These are phyloP conservation scores for Heliothis subflexa DNA, from an alignment of 1,140 invertebrate species.

Conservation along the genomic window DNA sequence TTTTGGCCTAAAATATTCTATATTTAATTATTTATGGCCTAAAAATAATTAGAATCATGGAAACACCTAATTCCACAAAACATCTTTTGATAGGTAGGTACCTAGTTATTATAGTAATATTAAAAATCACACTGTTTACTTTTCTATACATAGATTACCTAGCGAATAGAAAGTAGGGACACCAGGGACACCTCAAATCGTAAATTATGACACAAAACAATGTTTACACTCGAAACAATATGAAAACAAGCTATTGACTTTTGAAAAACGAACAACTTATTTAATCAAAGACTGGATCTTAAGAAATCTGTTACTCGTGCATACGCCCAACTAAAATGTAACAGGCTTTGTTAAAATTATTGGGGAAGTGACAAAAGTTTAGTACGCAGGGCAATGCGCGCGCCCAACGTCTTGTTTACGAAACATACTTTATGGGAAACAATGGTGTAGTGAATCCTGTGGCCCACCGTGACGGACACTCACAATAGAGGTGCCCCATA, in stretches of 20 bases:
- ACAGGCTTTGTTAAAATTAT: slow-evolving; percentile 55
- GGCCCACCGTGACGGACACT: slow-evolving; percentile 68
- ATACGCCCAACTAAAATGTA: slow-evolving; percentile 63
- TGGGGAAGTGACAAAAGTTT: slow-evolving; percentile 34
- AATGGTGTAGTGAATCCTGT: slow-evolving; percentile 62
- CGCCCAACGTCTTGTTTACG: slow-evolving; percentile 76
- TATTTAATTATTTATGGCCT: too few relatives aligned
- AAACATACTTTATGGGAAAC: slow-evolving; percentile 66
- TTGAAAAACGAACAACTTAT: slow-evolving; percentile 38
- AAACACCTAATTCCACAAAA: too few relatives aligned
- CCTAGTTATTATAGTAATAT: too few relatives aligned
- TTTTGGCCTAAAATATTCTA: too few relatives aligned
- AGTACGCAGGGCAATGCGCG: slow-evolving; percentile 59
- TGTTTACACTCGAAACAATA: slow-evolving; percentile 13
- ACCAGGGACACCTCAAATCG: background rate
- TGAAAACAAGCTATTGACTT: background rate
- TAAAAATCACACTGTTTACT: background rate
- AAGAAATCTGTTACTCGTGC: slow-evolving; percentile 63
- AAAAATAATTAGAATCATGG: too few relatives aligned
- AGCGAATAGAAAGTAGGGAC: background rate
- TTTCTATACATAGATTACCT: too few relatives aligned
- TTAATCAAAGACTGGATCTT: slow-evolving; percentile 40
- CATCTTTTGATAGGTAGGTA: too few relatives aligned
- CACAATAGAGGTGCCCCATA: slow-evolving; percentile 43
- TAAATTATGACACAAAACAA: slow-evolving; percentile 33